These are phyloP conservation scores for Pyrrhia umbra DNA, from an alignment of 2,888 invertebrate species.

Conservation along the genomic window DNA sequence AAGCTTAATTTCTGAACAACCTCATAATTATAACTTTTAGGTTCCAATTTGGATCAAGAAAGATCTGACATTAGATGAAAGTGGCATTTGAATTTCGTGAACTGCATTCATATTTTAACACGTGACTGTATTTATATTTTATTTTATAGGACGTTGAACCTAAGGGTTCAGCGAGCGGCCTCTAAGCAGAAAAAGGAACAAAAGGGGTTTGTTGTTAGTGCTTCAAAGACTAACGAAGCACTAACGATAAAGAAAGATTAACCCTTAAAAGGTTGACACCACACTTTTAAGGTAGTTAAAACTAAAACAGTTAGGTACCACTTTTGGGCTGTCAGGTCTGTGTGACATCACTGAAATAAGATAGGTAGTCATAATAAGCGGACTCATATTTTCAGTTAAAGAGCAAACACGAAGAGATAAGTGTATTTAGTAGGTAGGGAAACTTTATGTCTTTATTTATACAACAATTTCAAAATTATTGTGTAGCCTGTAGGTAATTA, in stretches of 20 bases:
- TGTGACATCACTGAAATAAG: slow-evolving; percentile 44
- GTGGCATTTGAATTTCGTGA: no score
- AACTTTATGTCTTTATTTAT: no score
- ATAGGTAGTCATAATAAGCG: slow-evolving; percentile 15
- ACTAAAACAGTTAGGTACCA: slow-evolving; percentile 3
- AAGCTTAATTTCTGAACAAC: not conserved
- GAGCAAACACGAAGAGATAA: slow-evolving; percentile 9
- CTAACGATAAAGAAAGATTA: slow-evolving; percentile 12
- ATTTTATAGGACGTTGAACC: slow-evolving; percentile 31
- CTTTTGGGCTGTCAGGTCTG: slow-evolving; percentile 2
- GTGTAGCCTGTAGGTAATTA: no score
- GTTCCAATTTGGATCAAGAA: not conserved
- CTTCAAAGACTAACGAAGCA: slow-evolving; percentile 16
- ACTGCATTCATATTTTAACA: no score
- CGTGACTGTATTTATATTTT: no score
- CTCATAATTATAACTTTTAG: not conserved
- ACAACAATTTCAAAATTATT: no score
- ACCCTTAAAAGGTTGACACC: slow-evolving; percentile 10
- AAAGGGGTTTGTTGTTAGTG: slow-evolving; percentile 18
- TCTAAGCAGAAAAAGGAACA: slow-evolving; percentile 21
- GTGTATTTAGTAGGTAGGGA: slow-evolving; percentile 6
- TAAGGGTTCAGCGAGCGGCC: slow-evolving; percentile 3
- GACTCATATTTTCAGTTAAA: slow-evolving; percentile 10
- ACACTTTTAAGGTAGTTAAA: slow-evolving; percentile 19
- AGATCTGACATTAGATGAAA: no score